Evolutionary conservation across 2,113 vertebrate species (phyloP), one percentile per base, ranked within the genome.

Genomic region (Herpailurus yagouaroundi): DNA sequence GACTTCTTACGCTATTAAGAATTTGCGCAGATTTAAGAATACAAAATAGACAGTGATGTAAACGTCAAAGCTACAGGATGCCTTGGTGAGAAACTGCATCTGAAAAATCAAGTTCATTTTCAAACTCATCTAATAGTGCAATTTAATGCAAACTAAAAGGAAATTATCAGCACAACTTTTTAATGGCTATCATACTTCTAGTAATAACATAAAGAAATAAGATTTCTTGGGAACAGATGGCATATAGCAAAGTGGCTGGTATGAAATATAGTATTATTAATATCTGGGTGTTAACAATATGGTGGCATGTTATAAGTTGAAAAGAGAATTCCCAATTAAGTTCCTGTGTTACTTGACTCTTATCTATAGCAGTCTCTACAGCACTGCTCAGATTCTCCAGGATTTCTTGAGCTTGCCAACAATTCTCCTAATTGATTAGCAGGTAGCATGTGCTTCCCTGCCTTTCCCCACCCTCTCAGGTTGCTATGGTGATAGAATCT

Each of bases 1-100:
- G 64, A 95, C 45, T 96, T 97, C 63, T 98, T 76, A 25, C 95
- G 92, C 91, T 97, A 97, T 95, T 98, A 98, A 98, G 97, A 95
- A 95, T 97, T 83, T 60, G 87, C 90, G 92, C 25, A 91, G 68
- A 97, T 98, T 97, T 97, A 97, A 97, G 81, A 98, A 63, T 88
- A 3, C 91, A 90, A 41, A 97, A 91, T 48, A 97, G 79, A 96
- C 64, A 93, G 83, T n/a, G 98, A 96, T 97, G 66, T 97, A 98
- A 98, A 96, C 85, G 91, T 94, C 97, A 83, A 97, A 89, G 77
- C 68, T 96, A 82, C 95, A 94, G 71, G 94, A 79, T 80, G 63
- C 83, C 82, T 97, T 98, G 95, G 97, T 89, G n/a, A 98, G 71
- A 81, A 31, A 96, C 95, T 97, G 83, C 36, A 81, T 96, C 98